Percentiles rank a stretch among this genome's conserved stretches.
Evolutionary conservation across 2,797 vertebrate genomes (phyloP).

Genomic region (Neosilurus mollespiculum): DNA sequence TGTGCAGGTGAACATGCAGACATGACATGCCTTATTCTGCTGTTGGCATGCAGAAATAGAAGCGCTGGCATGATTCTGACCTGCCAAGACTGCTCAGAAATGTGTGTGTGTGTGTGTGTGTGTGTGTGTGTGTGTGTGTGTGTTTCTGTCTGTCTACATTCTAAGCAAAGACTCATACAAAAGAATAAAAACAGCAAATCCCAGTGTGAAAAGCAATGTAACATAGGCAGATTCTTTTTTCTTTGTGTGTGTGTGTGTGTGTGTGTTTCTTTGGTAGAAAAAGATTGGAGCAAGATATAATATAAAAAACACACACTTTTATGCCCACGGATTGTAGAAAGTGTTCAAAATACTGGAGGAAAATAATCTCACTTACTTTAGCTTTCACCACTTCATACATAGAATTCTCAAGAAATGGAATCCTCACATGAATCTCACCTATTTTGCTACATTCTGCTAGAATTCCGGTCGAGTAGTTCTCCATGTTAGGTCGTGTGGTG

Average conservation of each 20-base stretch:
- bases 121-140: neutral
- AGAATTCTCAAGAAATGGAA: neutral
- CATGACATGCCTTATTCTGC: constrained; percentile 34
- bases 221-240: constrained; percentile 1
- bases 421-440: neutral
- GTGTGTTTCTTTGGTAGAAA: constrained; percentile 53
- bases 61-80: constrained; percentile 28
- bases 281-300: constrained; percentile 28
- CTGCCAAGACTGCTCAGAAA: constrained; percentile 3
- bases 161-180: constrained; percentile 49
- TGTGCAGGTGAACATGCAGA: constrained; percentile 45
- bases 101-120: constrained; percentile 26
- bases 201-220: constrained; percentile 18
- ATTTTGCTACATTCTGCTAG: neutral
- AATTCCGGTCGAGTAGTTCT: neutral
- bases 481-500: neutral
- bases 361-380: neutral
- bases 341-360: neutral
- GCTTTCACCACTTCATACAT: neutral
- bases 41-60: constrained; percentile 40
- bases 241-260: constrained; percentile 46
- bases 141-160: constrained; percentile 19
- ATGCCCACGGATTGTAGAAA: neutral
- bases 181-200: constrained; percentile 44
- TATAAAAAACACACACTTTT: neutral